These are phyloP conservation scores for Pseudopleuronectes americanus DNA, from an alignment of 2,797 vertebrate genomes.

Conservation along the genomic window DNA sequence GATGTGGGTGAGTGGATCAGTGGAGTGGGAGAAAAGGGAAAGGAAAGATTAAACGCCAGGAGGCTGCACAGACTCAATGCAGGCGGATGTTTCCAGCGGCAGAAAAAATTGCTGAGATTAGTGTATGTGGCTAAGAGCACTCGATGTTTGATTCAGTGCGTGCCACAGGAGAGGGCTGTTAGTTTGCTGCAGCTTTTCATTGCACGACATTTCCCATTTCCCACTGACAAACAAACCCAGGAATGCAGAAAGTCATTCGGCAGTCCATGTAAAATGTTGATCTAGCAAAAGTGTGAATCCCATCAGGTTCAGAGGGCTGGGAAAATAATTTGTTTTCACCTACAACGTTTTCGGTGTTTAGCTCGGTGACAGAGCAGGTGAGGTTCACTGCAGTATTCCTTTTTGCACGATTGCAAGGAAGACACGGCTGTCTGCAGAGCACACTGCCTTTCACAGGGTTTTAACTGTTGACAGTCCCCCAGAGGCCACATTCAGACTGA, in stretches of 20 bases:
- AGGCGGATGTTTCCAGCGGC: slow-evolving; percentile 52
- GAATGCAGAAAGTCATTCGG: slow-evolving; percentile 10
- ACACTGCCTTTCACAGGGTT: slow-evolving; percentile 24
- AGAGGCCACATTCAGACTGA: slow-evolving; percentile 20
- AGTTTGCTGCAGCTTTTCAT: slow-evolving; percentile 19
- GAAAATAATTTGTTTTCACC: slow-evolving; percentile 18
- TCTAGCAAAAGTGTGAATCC: slow-evolving; percentile 40
- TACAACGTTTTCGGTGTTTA: slow-evolving; percentile 17
- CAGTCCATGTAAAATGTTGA: slow-evolving; percentile 47
- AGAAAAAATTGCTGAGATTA: slow-evolving; percentile 58
- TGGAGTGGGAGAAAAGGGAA: slow-evolving; percentile 23
- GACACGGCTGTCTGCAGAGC: slow-evolving; percentile 5
- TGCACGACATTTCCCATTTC: slow-evolving; percentile 47
- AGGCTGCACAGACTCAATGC: slow-evolving; percentile 44
- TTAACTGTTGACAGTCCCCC: slow-evolving; percentile 26
- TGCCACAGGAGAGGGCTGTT: slow-evolving; percentile 35
- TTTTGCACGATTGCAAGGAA: slow-evolving; percentile 28
- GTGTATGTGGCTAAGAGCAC: slow-evolving; percentile 50
- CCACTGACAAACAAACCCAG: slow-evolving; percentile 47
- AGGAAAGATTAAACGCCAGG: slow-evolving; percentile 52
- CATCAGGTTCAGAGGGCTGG: slow-evolving; percentile 12
- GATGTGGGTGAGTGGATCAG: slow-evolving; percentile 56
- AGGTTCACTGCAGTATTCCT: slow-evolving; percentile 21
- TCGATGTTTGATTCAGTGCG: slow-evolving; percentile 28
- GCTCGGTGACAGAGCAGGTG: slow-evolving; percentile 37